These are phyloP conservation scores for Phlogophora meticulosa DNA, from an alignment of 2,888 invertebrate genomes.

Conservation along the genomic window DNA sequence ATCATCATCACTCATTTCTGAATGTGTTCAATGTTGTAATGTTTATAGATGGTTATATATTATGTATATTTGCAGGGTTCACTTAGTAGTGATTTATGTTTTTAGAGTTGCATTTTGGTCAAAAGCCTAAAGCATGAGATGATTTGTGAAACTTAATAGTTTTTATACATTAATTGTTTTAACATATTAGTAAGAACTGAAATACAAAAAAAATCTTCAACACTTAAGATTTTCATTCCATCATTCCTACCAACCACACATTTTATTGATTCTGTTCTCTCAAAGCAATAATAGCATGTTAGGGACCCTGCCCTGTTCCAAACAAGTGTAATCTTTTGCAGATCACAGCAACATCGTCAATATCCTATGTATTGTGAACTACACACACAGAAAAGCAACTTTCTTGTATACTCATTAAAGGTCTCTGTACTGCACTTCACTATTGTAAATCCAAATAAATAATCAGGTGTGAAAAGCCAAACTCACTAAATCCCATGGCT, in stretches of 20 bases:
- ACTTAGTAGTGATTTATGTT: conserved; percentile 77
- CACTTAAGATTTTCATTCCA: conserved; percentile 65
- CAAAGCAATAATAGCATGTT: no score
- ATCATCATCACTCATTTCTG: conserved; percentile 53
- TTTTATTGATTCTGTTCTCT: not conserved
- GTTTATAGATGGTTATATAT: conserved; percentile 64
- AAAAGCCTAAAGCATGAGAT: conserved; percentile 76
- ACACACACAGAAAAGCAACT: no score
- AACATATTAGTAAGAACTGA: conserved; percentile 84
- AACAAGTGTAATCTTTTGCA: no score
- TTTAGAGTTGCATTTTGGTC: conserved; percentile 82
- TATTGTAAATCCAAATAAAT: not conserved
- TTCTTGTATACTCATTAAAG: no score
- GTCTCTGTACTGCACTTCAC: not conserved
- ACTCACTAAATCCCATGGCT: not conserved
- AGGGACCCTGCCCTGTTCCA: no score
- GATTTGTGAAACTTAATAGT: conserved; percentile 81
- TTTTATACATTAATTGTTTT: conserved; percentile 85
- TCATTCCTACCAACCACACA: not conserved
- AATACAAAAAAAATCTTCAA: conserved; percentile 85
- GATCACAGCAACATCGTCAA: no score
- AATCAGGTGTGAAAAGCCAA: not conserved
- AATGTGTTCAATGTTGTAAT: conserved; percentile 64
- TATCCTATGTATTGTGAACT: no score
- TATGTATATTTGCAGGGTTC: conserved; percentile 69